Evolutionary conservation across 2,113 vertebrate genomes (phyloP).

Genomic region (Laterallus jamaicensis): DNA sequence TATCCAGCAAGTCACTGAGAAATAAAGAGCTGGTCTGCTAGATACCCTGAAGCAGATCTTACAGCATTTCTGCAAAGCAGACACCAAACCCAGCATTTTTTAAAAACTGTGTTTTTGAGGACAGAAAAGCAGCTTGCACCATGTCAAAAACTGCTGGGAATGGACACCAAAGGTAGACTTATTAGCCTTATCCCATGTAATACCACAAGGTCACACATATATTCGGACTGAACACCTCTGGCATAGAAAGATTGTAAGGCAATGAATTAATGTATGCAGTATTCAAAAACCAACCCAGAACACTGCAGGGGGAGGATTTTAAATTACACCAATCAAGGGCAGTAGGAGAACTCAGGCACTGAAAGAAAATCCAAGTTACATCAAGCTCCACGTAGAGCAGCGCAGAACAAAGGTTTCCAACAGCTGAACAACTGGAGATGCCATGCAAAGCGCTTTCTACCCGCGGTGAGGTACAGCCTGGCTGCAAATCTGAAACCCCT

Average conservation of each 20-base stretch:
- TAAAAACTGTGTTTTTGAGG: neutral
- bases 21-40: neutral
- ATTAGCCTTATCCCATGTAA: neutral
- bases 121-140: neutral
- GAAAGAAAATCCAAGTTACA: neutral
- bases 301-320: neutral
- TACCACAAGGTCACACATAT: neutral
- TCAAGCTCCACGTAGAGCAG: neutral
- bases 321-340: neutral
- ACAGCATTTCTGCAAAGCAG: neutral
- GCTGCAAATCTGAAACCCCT: neutral
- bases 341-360: neutral
- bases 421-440: conserved; percentile 11
- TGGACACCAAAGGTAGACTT: neutral
- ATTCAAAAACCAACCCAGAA: neutral
- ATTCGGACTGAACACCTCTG: neutral
- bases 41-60: neutral
- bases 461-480: neutral
- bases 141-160: neutral
- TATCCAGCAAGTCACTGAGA: neutral
- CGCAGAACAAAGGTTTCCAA: conserved; percentile 13
- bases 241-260: neutral
- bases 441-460: neutral
- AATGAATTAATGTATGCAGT: neutral
- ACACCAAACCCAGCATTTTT: neutral